These are phyloP conservation scores for Scatophagus argus DNA, from an alignment of 2,113 vertebrate species.

Conservation along the genomic window DNA sequence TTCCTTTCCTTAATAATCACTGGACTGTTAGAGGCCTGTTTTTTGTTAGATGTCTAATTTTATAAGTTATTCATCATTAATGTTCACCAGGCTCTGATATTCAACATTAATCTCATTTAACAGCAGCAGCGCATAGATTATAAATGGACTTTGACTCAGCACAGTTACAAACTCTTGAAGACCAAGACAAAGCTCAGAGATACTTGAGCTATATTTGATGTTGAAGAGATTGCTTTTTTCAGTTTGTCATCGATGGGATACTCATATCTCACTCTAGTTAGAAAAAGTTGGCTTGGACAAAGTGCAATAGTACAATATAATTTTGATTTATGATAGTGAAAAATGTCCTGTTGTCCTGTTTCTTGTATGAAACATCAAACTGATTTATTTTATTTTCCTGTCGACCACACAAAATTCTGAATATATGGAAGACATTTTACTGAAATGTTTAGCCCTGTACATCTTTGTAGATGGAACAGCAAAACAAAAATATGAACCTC, in stretches of 20 bases:
- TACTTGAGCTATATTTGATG: too few relatives aligned
- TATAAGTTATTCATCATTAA: slow-evolving; percentile 6
- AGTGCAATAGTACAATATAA: slow-evolving; percentile 39
- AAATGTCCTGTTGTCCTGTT: neutral
- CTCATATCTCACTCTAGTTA: neutral
- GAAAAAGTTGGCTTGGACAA: slow-evolving; percentile 40
- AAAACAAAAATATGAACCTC: too few relatives aligned
- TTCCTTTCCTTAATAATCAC: neutral
- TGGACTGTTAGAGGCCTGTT: neutral
- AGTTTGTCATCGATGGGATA: neutral
- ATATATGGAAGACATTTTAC: too few relatives aligned
- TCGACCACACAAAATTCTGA: too few relatives aligned
- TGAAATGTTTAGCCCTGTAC: too few relatives aligned
- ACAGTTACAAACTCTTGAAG: neutral
- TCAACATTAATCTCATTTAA: slow-evolving; percentile 27
- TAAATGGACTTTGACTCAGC: slow-evolving; percentile 12
- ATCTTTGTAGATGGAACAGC: too few relatives aligned
- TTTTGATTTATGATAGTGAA: neutral
- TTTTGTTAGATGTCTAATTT: neutral
- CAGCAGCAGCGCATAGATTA: slow-evolving; percentile 15
- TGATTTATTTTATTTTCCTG: too few relatives aligned
- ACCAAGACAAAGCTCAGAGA: neutral
- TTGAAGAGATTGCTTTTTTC: neutral
- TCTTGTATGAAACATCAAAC: neutral
- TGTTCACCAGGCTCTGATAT: slow-evolving; percentile 3